These are phyloP conservation scores for Lampris megalopsis DNA, from an alignment of 2,113 vertebrate genomes.

Conservation along the genomic window DNA sequence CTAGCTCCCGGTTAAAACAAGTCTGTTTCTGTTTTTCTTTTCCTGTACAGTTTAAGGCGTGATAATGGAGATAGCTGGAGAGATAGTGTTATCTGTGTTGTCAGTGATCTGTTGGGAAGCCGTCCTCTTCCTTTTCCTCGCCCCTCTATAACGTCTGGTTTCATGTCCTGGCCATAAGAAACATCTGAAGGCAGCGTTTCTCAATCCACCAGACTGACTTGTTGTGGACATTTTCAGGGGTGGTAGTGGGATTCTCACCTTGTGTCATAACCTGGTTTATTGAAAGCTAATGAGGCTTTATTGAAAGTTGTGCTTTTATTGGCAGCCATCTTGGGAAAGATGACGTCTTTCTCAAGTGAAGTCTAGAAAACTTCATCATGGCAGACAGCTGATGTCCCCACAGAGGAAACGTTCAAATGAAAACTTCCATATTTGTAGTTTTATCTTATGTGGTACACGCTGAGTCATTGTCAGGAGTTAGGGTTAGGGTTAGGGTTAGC, in stretches of 20 bases:
- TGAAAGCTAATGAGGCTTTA: neutral
- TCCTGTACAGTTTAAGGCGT: constrained; percentile 17
- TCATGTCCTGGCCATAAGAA: constrained; percentile 44
- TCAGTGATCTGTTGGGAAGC: constrained; percentile 80
- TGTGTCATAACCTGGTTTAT: neutral
- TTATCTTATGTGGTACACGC: too few relatives aligned
- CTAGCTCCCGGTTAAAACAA: constrained; percentile 18
- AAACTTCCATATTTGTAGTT: constrained; percentile 13
- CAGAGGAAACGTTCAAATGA: constrained; percentile 23
- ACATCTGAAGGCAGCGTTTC: constrained; percentile 40
- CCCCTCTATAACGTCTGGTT: constrained; percentile 59
- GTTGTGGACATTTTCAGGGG: neutral
- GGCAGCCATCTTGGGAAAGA: neutral
- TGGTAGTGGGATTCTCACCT: neutral
- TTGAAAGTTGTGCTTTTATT: too few relatives aligned
- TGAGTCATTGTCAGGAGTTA: too few relatives aligned
- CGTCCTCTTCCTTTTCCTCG: constrained; percentile 67
- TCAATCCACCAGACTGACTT: constrained; percentile 38
- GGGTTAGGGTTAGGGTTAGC: too few relatives aligned
- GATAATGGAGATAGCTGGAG: constrained; percentile 58
- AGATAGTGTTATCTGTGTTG: constrained; percentile 69
- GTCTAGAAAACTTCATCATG: neutral
- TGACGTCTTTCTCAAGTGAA: neutral
- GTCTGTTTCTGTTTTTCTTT: constrained; percentile 24
- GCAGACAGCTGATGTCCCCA: constrained; percentile 3